These are phyloP conservation scores for Alouatta palliata DNA, from an alignment of 2,113 vertebrate genomes.

Conservation along the genomic window DNA sequence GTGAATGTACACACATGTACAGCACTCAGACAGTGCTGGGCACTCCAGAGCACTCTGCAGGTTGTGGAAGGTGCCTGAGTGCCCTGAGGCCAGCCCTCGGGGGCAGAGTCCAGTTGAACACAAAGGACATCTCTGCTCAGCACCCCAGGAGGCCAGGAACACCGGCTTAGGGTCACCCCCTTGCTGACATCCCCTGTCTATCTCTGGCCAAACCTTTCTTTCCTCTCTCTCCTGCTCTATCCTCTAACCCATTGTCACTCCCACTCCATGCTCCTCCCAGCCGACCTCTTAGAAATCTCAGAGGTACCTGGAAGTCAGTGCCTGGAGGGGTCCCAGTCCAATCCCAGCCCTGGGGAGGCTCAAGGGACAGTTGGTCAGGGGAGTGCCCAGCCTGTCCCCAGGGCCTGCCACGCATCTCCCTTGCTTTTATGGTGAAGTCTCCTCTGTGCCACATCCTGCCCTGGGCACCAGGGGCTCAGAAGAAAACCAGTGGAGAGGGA, in stretches of 20 bases:
- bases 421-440: not conserved
- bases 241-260: not conserved
- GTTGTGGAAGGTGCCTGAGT: not conserved
- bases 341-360: not conserved
- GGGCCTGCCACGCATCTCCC: not conserved
- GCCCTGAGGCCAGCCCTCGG: not conserved
- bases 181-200: not conserved
- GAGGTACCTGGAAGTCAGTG: not conserved
- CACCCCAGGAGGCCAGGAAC: not conserved
- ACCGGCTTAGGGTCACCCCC: not conserved
- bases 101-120: not conserved
- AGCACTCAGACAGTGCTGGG: not conserved
- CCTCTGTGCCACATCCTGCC: not conserved
- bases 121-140: not conserved
- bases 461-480: not conserved
- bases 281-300: not conserved
- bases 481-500: not conserved
- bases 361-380: not conserved
- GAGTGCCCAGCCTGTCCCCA: not conserved
- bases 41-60: fast-evolving
- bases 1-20: not conserved
- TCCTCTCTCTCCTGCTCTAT: not conserved
- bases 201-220: not conserved
- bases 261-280: not conserved
- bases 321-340: not conserved